Conservation (phyloP, 1,140 invertebrate genomes). For the Hyposmocoma kahamanoa region DNA sequence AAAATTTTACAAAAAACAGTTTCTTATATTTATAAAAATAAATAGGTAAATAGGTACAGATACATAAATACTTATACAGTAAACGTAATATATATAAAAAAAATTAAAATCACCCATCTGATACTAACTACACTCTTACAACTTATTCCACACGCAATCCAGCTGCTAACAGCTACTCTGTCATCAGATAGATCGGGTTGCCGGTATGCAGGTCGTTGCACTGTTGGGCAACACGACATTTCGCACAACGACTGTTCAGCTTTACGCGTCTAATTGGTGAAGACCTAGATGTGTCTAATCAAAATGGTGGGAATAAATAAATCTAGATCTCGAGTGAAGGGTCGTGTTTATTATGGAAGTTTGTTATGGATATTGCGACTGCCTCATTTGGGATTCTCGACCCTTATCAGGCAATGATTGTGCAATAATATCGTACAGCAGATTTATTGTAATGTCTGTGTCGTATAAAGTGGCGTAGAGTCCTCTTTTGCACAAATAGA, state of each 20-base stretch:
- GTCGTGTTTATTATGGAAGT: background rate
- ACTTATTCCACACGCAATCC: slow-evolving; percentile 10
- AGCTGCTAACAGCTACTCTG: slow-evolving; percentile 50
- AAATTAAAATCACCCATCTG: background rate
- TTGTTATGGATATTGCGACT: background rate
- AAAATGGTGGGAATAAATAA: slow-evolving; percentile 24
- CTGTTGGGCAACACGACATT: slow-evolving; percentile 63
- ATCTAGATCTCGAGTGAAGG: slow-evolving; percentile 13
- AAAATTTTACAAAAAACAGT: no score
- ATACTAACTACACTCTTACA: slow-evolving; percentile 5
- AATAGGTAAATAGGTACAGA: no score
- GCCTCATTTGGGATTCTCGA: background rate
- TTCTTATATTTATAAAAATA: no score
- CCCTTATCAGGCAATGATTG: background rate
- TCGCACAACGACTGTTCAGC: slow-evolving; percentile 28
- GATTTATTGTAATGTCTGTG: background rate
- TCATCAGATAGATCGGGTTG: slow-evolving; percentile 67
- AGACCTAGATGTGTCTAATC: slow-evolving; percentile 46
- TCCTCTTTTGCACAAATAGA: no score
- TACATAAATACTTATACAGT: no score
- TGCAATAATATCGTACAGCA: no score
- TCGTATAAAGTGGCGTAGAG: background rate
- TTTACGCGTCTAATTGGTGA: slow-evolving; percentile 55
- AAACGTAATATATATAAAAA: no score
- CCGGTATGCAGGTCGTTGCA: slow-evolving; percentile 61